phyloP scores from a whole-genome alignment of 1,140 invertebrate genomes.

The Scylla paramamosain region DNA sequence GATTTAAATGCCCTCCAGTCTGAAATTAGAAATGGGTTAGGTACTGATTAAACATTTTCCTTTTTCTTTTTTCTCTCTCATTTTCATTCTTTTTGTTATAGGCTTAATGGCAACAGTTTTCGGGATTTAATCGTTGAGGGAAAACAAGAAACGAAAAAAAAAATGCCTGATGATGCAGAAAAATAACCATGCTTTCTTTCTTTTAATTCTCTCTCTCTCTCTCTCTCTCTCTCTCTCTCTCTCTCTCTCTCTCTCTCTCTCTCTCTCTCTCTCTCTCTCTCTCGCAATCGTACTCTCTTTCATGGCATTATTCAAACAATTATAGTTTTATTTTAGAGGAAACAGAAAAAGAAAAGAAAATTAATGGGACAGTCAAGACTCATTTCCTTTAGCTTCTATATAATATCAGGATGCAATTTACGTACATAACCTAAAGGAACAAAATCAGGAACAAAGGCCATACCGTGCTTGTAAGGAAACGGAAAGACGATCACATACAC shows the following conservation, averaged over 20 bases:
- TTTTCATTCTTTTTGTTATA: neutral
- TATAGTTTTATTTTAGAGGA: neutral
- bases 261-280: constrained; percentile 52
- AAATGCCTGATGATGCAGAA: neutral
- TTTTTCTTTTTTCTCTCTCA: neutral
- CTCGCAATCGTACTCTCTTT: constrained; percentile 46
- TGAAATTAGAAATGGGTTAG: neutral
- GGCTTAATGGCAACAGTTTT: neutral
- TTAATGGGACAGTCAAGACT: neutral
- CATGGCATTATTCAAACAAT: neutral
- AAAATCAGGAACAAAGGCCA: neutral
- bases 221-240: constrained; percentile 53
- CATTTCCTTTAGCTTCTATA: neutral
- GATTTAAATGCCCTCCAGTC: constrained; percentile 21
- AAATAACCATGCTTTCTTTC: constrained; percentile 24
- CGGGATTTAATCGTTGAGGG: neutral
- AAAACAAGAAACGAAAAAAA: neutral
- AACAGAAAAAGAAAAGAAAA: too few relatives aligned
- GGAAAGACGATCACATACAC: neutral
- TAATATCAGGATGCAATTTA: neutral
- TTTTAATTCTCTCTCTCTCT: constrained; percentile 16
- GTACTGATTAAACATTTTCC: neutral
- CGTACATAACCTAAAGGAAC: neutral
- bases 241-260: constrained; percentile 52
- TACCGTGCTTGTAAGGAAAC: neutral